phyloP scores from a whole-genome alignment of 2,888 invertebrate species.

The Nycteola revayana region DNA sequence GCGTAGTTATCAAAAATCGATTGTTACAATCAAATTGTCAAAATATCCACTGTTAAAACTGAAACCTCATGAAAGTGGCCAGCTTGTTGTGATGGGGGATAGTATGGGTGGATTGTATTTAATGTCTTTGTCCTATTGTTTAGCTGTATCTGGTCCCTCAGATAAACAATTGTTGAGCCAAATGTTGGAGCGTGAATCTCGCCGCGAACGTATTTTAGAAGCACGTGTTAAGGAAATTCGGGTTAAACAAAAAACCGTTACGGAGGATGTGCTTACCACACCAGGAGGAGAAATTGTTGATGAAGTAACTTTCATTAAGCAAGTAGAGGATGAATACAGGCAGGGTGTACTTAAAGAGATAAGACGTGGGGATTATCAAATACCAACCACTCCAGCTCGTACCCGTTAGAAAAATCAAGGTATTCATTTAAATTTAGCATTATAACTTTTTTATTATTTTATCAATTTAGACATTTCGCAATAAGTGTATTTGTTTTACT shows the following conservation, averaged over 20 bases:
- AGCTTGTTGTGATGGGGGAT: slow-evolving; percentile 84
- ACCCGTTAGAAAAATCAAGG: too few relatives aligned
- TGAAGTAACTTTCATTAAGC: slow-evolving; percentile 10
- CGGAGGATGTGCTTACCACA: slow-evolving; percentile 54
- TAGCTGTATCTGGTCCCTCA: slow-evolving; percentile 83
- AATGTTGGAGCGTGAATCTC: slow-evolving; percentile 92
- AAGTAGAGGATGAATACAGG: slow-evolving; percentile 47
- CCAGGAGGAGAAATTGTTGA: slow-evolving; percentile 45
- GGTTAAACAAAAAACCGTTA: slow-evolving; percentile 65
- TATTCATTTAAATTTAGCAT: too few relatives aligned
- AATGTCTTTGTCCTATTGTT: slow-evolving; percentile 84
- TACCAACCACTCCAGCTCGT: too few relatives aligned
- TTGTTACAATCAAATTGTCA: slow-evolving; percentile 83
- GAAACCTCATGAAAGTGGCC: slow-evolving; percentile 84
- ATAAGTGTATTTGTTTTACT: too few relatives aligned
- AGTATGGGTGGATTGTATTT: slow-evolving; percentile 85
- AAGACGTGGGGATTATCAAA: too few relatives aligned
- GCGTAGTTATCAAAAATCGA: slow-evolving; percentile 85
- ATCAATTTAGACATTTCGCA: too few relatives aligned
- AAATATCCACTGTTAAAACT: slow-evolving; percentile 79
- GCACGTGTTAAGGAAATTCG: slow-evolving; percentile 90
- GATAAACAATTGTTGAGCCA: slow-evolving; percentile 85
- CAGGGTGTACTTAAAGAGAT: slow-evolving; percentile 16
- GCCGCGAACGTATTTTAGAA: slow-evolving; percentile 93
- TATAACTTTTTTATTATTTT: too few relatives aligned